Percentiles rank a stretch among this genome's conserved stretches.
Evolutionary conservation across 37 sponge, comb jelly and placozoan genomes (phyloP).

Genomic region (Amphimedon queenslandica): DNA sequence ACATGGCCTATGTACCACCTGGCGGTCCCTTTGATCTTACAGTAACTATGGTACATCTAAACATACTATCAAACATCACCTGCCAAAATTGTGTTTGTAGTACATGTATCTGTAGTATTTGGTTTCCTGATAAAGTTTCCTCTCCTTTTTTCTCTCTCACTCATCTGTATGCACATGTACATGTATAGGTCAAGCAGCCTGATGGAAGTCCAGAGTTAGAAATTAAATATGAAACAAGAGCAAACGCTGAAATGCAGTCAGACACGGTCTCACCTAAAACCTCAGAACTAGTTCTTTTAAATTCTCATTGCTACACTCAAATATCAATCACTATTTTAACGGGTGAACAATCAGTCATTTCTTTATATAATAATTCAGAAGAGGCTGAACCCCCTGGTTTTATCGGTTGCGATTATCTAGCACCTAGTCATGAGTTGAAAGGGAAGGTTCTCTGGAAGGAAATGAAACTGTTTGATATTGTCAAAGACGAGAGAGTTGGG

Average conservation of each 20-base stretch:
- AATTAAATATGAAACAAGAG: not conserved
- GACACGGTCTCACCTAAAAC: not conserved
- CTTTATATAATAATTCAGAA: not conserved
- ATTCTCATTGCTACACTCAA: not conserved
- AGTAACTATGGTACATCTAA: no score
- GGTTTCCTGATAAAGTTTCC: no score
- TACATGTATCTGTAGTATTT: no score
- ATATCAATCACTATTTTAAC: not conserved
- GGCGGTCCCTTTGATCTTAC: no score
- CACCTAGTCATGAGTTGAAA: not conserved
- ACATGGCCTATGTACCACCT: no score
- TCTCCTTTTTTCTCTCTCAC: no score
- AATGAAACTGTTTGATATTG: not conserved
- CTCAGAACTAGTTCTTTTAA: not conserved
- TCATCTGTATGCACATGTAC: no score
- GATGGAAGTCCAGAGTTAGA: not conserved
- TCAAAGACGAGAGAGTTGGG: not conserved
- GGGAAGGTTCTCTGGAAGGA: not conserved
- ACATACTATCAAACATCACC: no score
- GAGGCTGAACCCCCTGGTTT: not conserved
- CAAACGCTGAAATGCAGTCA: not conserved
- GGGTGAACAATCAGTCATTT: not conserved
- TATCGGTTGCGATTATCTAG: not conserved
- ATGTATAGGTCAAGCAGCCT: not conserved
- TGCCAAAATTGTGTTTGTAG: no score